Percentiles rank a stretch among this genome's conserved stretches.
Evolutionary conservation across 2,113 vertebrate species (phyloP).

Genomic region (Felis catus): F.catus_Fca126_mat1.0 CM031419.1:135090001-135090500

Average conservation of each 20-base stretch:
- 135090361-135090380: background rate
- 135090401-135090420: background rate
- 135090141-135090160: background rate
- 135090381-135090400: background rate
- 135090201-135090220: background rate
- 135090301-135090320: background rate
- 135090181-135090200: background rate
- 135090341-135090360: background rate
- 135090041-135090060: background rate
- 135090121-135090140: background rate
- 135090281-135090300: background rate
- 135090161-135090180: background rate
- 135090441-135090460: background rate
- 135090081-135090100: background rate
- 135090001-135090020: background rate
- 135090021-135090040: background rate
- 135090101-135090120: background rate
- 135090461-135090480: background rate
- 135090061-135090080: background rate
- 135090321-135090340: background rate
- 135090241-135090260: background rate
- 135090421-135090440: background rate
- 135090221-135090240: background rate
- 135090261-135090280: background rate
- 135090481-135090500: background rate